Percentiles rank a stretch among this genome's conserved stretches.
phyloP scores from a whole-genome alignment of 2,113 vertebrate species.

The Pagrus major region DNA sequence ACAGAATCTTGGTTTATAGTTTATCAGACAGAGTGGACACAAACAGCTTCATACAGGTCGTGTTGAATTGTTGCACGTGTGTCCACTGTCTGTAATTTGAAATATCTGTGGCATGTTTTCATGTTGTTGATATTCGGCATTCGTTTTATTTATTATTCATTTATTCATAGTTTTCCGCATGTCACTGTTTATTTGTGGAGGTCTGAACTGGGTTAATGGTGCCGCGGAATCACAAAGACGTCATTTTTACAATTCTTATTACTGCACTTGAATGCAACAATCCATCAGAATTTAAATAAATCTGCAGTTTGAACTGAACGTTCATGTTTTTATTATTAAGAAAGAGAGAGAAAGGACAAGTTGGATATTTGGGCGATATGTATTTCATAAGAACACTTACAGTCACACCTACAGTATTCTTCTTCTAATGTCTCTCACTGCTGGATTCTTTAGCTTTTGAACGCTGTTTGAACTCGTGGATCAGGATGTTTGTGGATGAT shows the following conservation, averaged over 20 bases:
- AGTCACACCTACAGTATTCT: not conserved
- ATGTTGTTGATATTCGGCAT: not conserved
- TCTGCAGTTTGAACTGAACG: not conserved
- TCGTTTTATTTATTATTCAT: not conserved
- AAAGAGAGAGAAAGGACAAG: not conserved
- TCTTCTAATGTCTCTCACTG: not conserved
- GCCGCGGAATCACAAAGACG: not conserved
- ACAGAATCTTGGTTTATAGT: too few relatives aligned
- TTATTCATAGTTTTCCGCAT: not conserved
- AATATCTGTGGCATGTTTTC: not conserved
- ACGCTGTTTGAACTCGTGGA: not conserved
- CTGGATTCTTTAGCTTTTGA: not conserved
- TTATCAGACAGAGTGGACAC: too few relatives aligned
- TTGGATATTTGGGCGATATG: not conserved
- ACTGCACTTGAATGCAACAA: not conserved
- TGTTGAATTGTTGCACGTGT: not conserved
- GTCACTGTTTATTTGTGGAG: not conserved
- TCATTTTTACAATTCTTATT: not conserved
- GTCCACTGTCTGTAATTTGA: not conserved
- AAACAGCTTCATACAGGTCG: too few relatives aligned
- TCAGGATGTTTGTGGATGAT: slow-evolving; percentile 1
- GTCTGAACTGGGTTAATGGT: too few relatives aligned
- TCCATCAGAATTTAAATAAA: not conserved
- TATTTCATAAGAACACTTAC: not conserved
- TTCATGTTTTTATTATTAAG: not conserved